Conservation (phyloP, 2,113 vertebrate genomes). For the Spheniscus mendiculus region DNA sequence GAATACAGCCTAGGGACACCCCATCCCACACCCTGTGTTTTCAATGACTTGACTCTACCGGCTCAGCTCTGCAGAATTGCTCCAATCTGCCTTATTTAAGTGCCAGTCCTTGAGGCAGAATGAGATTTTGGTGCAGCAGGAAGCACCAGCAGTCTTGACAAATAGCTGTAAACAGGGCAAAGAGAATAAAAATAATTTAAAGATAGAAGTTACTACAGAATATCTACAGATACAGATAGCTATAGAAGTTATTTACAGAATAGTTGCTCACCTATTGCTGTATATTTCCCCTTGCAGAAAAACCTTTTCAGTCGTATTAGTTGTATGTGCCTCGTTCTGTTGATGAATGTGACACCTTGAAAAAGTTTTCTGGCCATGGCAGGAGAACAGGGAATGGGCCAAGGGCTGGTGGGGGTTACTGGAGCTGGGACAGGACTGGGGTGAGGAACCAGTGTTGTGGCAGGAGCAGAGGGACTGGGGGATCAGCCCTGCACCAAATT, state of each 20-base stretch:
- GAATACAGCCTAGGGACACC: background rate
- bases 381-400: background rate
- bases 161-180: background rate
- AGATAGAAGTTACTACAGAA: background rate
- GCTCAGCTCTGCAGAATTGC: background rate
- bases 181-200: background rate
- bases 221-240: background rate
- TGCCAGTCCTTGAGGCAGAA: background rate
- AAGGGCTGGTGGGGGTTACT: background rate
- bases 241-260: background rate
- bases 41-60: background rate
- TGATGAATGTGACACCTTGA: background rate
- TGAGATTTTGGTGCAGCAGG: background rate
- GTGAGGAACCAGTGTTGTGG: background rate
- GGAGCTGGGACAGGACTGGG: background rate
- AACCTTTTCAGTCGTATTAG: background rate
- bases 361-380: background rate
- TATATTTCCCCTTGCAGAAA: background rate
- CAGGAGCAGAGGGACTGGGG: background rate
- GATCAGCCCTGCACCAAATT: background rate
- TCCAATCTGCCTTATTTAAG: background rate
- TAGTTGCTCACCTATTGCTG: background rate
- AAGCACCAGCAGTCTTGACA: background rate
- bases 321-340: background rate
- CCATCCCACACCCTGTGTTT: background rate